These are phyloP conservation scores for Odocoileus hemionus DNA, from an alignment of 2,113 vertebrate species.

Conservation along the genomic window DNA sequence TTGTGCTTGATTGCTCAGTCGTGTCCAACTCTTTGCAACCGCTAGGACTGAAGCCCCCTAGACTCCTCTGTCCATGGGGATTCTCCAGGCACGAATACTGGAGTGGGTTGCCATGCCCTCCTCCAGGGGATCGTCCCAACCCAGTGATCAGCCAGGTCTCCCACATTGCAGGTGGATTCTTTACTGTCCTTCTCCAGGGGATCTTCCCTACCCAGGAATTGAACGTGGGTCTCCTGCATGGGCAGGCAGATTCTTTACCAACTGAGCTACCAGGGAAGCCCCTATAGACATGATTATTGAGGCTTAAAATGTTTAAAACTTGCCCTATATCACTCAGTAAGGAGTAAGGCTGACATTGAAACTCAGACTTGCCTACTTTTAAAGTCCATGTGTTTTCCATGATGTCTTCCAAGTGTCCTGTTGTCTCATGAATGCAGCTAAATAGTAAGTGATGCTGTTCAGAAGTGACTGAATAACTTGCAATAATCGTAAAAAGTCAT, in stretches of 20 bases:
- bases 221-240: background rate
- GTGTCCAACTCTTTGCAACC: background rate
- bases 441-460: background rate
- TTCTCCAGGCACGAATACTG: background rate
- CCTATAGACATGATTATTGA: background rate
- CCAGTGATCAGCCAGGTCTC: background rate
- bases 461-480: background rate
- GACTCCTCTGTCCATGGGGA: background rate
- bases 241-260: background rate
- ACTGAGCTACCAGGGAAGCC: background rate
- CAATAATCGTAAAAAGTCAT: slow-evolving; percentile 13
- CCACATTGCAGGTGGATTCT: background rate
- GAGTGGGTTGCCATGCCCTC: background rate
- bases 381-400: background rate
- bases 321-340: background rate
- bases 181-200: background rate
- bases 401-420: background rate
- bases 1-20: background rate
- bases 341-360: background rate
- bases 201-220: background rate
- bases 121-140: background rate
- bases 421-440: background rate
- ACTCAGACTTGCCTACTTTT: background rate
- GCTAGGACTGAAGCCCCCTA: background rate
- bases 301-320: background rate